phyloP scores from a whole-genome alignment of 2,797 vertebrate species.

The Micrastur ruficollis region DNA sequence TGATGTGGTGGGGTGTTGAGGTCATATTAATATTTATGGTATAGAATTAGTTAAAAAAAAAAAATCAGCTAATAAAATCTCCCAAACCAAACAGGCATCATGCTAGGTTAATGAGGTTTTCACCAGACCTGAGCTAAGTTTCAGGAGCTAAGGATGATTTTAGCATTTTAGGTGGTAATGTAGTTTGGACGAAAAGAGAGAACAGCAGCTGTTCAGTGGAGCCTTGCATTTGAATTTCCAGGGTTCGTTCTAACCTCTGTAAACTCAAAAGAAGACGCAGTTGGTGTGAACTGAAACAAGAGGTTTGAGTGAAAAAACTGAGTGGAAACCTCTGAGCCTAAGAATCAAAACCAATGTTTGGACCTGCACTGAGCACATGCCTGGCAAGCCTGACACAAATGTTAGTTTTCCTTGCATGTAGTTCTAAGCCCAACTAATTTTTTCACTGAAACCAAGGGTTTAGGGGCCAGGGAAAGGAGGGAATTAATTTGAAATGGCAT shows the following conservation, averaged over 20 bases:
- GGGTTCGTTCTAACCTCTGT: background rate
- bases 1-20: background rate
- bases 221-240: background rate
- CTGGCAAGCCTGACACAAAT: background rate
- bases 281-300: background rate
- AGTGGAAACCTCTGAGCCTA: background rate
- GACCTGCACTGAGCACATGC: background rate
- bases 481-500: background rate
- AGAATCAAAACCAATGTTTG: background rate
- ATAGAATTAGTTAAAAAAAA: background rate
- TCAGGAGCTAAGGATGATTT: background rate
- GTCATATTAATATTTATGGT: background rate
- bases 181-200: background rate
- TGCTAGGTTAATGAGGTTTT: background rate
- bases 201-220: background rate
- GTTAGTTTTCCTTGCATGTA: background rate
- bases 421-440: background rate
- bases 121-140: background rate
- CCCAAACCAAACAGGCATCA: background rate
- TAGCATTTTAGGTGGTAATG: background rate
- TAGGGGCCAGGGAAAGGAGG: background rate
- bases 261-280: constrained; percentile 31
- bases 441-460: background rate
- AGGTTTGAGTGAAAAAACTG: background rate
- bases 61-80: background rate